A percentile compares a stretch with the other conserved stretches of the same genome.
These are phyloP conservation scores for Dasypogon diadema DNA, from an alignment of 2,888 invertebrate genomes.

Conservation along the genomic window DNA sequence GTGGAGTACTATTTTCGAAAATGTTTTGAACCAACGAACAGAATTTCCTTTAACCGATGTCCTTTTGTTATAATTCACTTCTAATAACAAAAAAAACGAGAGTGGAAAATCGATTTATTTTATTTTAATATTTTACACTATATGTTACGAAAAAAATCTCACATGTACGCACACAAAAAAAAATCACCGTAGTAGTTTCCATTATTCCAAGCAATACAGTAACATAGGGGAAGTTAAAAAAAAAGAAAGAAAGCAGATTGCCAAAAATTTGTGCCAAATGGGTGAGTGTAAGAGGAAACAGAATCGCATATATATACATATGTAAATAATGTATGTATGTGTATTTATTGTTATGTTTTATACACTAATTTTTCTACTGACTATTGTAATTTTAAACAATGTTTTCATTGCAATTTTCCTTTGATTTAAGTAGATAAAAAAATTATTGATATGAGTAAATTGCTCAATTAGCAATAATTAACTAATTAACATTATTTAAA, in stretches of 20 bases:
- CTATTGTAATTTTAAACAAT: conserved; percentile 35
- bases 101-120: conserved; percentile 26
- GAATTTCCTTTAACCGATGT: no score
- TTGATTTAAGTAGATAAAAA: conserved; percentile 46
- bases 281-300: background rate
- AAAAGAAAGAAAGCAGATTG: background rate
- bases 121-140: background rate
- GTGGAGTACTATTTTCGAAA: no score
- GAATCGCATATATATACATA: conserved; percentile 31
- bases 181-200: conserved; percentile 9
- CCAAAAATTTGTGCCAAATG: conserved; percentile 46
- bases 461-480: conserved; percentile 56
- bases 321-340: conserved; percentile 49
- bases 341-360: conserved; percentile 45
- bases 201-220: conserved; percentile 35
- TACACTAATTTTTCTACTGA: conserved; percentile 42
- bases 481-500: conserved; percentile 33
- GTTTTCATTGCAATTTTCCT: conserved; percentile 19
- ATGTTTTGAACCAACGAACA: no score
- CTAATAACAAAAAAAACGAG: background rate
- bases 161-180: conserved; percentile 7
- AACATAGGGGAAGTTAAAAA: conserved; percentile 1
- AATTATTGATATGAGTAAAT: conserved; percentile 46
- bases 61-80: no score
- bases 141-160: background rate